Percentiles rank a stretch among this genome's conserved stretches.
phyloP scores from a whole-genome alignment of 2,888 invertebrate species.

The Nephrotoma guestfalica region DNA sequence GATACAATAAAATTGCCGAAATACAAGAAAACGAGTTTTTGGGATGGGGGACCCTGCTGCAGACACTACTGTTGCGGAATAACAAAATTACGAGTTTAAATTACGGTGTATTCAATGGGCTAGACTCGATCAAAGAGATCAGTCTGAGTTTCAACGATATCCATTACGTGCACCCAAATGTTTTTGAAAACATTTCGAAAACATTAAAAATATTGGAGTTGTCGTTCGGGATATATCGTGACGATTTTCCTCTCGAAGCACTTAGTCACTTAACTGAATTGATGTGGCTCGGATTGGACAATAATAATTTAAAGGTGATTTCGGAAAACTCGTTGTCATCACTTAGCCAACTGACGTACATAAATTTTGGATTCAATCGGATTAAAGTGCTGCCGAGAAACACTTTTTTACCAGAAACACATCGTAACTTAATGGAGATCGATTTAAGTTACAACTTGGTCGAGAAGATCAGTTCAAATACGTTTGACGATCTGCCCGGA shows the following conservation, averaged over 20 bases:
- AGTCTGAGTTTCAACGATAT: conserved; percentile 86
- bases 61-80: conserved; percentile 68
- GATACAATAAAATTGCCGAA: conserved; percentile 71
- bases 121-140: conserved; percentile 68
- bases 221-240: conserved; percentile 70
- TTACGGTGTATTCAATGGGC: conserved; percentile 54
- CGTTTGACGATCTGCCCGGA: conserved; percentile 56
- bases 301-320: conserved; percentile 67
- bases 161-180: conserved; percentile 62
- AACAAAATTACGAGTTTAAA: conserved; percentile 65
- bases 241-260: conserved; percentile 61
- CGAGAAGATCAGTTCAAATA: conserved; percentile 47
- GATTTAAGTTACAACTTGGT: conserved; percentile 72
- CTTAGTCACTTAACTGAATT: conserved; percentile 58
- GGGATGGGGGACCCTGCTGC: conserved; percentile 63
- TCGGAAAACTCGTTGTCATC: conserved; percentile 55
- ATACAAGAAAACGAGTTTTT: conserved; percentile 61
- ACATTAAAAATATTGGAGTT: conserved; percentile 70
- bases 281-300: conserved; percentile 73
- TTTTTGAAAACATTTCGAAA: conserved; percentile 61
- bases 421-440: conserved; percentile 59
- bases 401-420: conserved; percentile 52
- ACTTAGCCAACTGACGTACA: conserved; percentile 56
- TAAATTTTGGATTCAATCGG: conserved; percentile 77
- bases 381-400: conserved; percentile 53